Base-by-base conservation (phyloP, 2,797 vertebrate species). In the Erithacus rubecula region DNA sequence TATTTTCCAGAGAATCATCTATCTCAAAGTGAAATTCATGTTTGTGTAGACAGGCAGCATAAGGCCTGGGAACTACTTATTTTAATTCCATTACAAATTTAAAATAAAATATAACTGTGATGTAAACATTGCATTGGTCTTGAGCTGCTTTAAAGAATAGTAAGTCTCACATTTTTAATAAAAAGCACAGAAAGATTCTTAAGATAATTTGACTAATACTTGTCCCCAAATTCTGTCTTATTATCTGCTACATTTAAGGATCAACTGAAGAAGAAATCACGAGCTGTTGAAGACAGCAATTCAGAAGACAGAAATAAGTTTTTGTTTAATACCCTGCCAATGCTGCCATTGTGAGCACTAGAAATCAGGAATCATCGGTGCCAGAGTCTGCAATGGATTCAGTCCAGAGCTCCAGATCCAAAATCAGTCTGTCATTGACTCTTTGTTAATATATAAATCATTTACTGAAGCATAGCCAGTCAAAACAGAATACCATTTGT, bases 371-470 rank as follows among this genome's bases (percentile, higher is more conserved):
- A 74, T 84, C 65, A 67, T 82, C 74, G 80, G 26, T 69, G 70
- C 82, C 80, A 96, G 63, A 83, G 59, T 43, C 77, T 83, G 71
- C 79, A 83, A 63, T 77, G 78, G 86, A 96, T 78, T 63, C 64
- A 72, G 34, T 90, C 80, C 79, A 91, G 74, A 67, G 26, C 46
- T 90, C 71, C 70, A 90, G 36, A 94, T 93, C 71, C 62, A 34
- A 87, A 87, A 89, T 93, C 82, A 89, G 60, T 34, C 79, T 93
- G 87, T 58, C 21, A 24, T 80, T 93, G 71, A 58, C 68, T 76
- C 59, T 95, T 96, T 97, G 89, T 94, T 96, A 86, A 91, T 87
- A 80, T 83, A 96, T 93, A 96, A 96, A 96, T 93, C 59, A 96
- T 94, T 96, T 95, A 67, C 71, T 92, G 89, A 95, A 90, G 34